phyloP scores from a whole-genome alignment of 2,797 vertebrate species.

The Peromyscus attwateri region DNA sequence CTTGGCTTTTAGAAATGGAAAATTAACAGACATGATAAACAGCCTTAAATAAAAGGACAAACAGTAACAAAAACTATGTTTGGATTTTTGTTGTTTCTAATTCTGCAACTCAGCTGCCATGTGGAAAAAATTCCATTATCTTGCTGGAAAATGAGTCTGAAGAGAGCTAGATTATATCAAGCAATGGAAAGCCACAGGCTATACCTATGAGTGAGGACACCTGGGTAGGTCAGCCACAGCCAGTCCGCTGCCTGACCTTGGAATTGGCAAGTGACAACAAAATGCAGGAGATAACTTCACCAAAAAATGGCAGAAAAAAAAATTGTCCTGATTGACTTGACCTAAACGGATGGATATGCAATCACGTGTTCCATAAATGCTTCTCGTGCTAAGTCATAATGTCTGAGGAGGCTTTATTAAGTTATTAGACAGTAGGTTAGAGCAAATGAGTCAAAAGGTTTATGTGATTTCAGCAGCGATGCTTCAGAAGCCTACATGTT shows the following conservation, averaged over 20 bases:
- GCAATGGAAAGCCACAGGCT: not conserved
- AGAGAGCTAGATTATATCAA: not conserved
- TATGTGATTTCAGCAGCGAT: not conserved
- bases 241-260: not conserved
- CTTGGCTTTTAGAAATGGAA: not conserved
- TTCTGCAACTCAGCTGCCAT: not conserved
- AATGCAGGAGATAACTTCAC: not conserved
- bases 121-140: not conserved
- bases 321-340: not conserved
- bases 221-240: too few species aligned
- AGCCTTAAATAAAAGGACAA: not conserved
- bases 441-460: not conserved
- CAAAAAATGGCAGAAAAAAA: not conserved
- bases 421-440: not conserved
- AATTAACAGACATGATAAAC: not conserved
- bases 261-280: not conserved
- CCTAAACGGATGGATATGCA: not conserved
- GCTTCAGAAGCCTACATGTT: not conserved
- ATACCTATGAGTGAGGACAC: rapidly evolving
- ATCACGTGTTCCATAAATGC: not conserved
- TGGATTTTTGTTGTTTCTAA: not conserved
- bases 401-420: not conserved
- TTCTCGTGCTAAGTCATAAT: not conserved
- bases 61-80: not conserved
- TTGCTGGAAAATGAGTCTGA: not conserved